Evolutionary conservation across 1,140 invertebrate species (phyloP), one percentile per base, ranked within the genome.

Genomic region (Zaprionus vittiger): DNA sequence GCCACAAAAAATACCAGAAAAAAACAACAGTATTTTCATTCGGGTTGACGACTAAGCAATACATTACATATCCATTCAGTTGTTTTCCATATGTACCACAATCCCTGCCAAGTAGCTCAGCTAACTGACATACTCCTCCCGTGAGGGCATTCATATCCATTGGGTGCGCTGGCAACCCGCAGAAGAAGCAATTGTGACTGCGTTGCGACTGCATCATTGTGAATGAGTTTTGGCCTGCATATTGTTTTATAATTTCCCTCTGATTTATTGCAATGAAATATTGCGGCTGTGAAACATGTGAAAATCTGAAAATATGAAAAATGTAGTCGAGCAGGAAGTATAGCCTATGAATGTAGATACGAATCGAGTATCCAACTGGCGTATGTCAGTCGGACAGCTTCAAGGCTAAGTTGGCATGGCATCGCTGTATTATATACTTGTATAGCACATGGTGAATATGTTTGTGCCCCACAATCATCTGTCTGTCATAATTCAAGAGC

Each of bases 241-340:
- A 90, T 85, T 82, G 85, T 82, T 90, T 90, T 77, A 70, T 83
- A 83, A 85, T 85, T 90, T 85, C 28, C 7, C 52, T 14, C 70
- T 89, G 85, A 90, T 90, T 90, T 90, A 90, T 82, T 49, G 54
- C 76, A 47, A 17, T 44, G 60, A 52, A 44, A 64, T 64, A 65
- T 59, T 49, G 62, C 54, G 22, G 22, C 63, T 54, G 56, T 14
- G 31, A 41, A 59, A 66, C 55, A 61, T 61, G 49, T 57, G 38
- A 55, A 69, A 68, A 68, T 24, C 41, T 31, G 55, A 24, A 41
- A 70, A 68, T 24, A 44, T 24, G 55, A 22, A 41, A 69, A 57
- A 57, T 52, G 38, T 24, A 56, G n/a, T 24, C 34, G 49, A 24
- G 34, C 0, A 55, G 20, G 37, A 14, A 56, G 34, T 26, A 1